Conservation (phyloP, 2,113 vertebrate species). For the Coregonus clupeaformis region DNA sequence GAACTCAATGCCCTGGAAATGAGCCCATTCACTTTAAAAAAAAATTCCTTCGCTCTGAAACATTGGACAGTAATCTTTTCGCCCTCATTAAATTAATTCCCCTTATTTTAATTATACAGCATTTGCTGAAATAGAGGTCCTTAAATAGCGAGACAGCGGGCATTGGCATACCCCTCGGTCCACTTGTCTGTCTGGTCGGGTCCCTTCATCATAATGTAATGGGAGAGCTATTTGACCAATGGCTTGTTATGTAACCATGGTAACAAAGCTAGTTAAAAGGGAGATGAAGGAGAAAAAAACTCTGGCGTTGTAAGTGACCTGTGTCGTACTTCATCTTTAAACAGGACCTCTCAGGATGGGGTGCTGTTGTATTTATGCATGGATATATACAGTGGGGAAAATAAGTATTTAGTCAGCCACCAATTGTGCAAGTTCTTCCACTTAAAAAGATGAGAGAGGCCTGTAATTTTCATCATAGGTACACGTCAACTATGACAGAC, state of each 20-base stretch:
- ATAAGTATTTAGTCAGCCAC: no score
- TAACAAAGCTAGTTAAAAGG: slow-evolving; percentile 11
- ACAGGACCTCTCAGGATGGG: not conserved
- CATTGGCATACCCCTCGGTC: not conserved
- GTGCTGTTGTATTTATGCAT: slow-evolving; percentile 9
- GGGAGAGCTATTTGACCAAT: slow-evolving; percentile 8
- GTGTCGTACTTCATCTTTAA: slow-evolving; percentile 7
- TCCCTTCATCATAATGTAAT: slow-evolving; percentile 24
- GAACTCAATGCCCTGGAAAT: not conserved
- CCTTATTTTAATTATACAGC: not conserved
- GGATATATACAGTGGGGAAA: no score
- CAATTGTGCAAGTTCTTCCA: no score
- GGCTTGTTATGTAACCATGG: slow-evolving; percentile 25
- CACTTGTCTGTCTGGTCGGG: not conserved
- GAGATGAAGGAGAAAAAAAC: slow-evolving; percentile 1
- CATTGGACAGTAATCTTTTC: not conserved
- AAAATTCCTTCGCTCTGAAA: not conserved
- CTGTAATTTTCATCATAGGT: no score
- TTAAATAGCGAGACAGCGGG: not conserved
- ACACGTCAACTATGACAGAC: no score
- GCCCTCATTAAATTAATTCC: not conserved
- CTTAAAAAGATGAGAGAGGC: no score
- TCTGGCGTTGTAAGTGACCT: slow-evolving; percentile 10
- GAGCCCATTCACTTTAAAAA: not conserved
- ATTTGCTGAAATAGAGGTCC: not conserved